Evolutionary conservation across 2,797 vertebrate genomes (phyloP), one percentile per base, ranked within the genome.

Genomic region (Eospalax fontanierii): DNA sequence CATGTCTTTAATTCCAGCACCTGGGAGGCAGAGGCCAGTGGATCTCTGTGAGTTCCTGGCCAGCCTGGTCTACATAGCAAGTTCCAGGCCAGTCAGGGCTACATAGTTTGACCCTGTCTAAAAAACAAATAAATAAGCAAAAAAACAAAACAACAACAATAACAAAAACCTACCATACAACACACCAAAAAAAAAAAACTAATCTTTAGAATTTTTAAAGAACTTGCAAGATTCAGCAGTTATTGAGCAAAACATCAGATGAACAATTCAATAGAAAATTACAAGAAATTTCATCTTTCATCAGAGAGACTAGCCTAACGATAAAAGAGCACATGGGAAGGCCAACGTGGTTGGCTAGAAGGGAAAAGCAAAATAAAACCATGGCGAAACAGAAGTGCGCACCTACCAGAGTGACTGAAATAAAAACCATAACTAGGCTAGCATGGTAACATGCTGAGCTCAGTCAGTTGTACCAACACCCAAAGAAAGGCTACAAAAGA

Each of bases 361-460:
- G 66, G 66, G n/a, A 94, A 89, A 84, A 86, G 57, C 59, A 78
- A 92, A 92, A 40, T 71, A 78, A 93, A 93, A 87, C 24, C 78
- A 73, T 9, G 38, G 19, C 82, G 65, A 95, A 71, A n/a, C 22
- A 79, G n/a, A 38, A 65, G 61, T 43, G 28, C 38, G 61, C 2
- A 66, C 18, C 63, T 70, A 50, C 33, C 26, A 61, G 33, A 78
- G 59, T 50, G 35, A 65, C 33, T 71, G 38, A 94, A 75, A 46
- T 74, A 57, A 79, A 79, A 30, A 71, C 1, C 61, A 40, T 28
- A 16, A 82, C 26, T 30, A 9, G 21, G 11, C 75, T 18, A 24
- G 14, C 61, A 4, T 12, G 33, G 3, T 35, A 18, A 70, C 65
- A 35, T 15, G 21, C 82, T 26, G 43, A 84, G 65, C 30, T 70